A percentile compares a stretch with the other conserved stretches of the same genome.
These are phyloP conservation scores for Brenthis daphne DNA, from an alignment of 2,888 invertebrate genomes.

Conservation along the genomic window DNA sequence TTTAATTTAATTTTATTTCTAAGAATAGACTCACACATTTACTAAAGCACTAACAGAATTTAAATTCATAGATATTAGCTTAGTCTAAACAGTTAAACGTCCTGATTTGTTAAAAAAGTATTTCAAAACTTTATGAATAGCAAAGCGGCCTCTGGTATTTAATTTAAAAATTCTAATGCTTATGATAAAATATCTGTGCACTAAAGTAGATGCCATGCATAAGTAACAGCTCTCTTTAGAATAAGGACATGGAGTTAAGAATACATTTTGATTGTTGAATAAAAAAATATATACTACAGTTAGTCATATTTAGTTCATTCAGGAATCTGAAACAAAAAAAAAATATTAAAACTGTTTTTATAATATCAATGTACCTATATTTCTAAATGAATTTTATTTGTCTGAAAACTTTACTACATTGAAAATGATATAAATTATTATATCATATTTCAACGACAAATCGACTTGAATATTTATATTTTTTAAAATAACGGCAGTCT, in stretches of 20 bases:
- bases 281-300: too few species aligned
- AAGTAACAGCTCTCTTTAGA: slow-evolving; percentile 16
- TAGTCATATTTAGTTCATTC: too few species aligned
- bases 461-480: not conserved
- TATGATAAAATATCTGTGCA: slow-evolving; percentile 45
- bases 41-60: too few species aligned
- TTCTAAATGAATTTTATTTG: too few species aligned
- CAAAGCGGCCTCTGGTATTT: slow-evolving; percentile 15
- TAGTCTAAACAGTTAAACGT: not conserved
- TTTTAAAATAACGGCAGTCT: not conserved
- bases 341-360: too few species aligned
- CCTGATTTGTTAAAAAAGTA: not conserved
- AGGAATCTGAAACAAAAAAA: too few species aligned
- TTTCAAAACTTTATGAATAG: slow-evolving; percentile 8
- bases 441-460: not conserved
- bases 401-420: too few species aligned
- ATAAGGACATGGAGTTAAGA: slow-evolving; percentile 39
- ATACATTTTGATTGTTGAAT: slow-evolving; percentile 12
- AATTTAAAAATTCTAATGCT: slow-evolving; percentile 43
- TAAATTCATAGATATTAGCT: too few species aligned
- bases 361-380: too few species aligned
- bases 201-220: slow-evolving; percentile 19
- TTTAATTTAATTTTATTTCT: too few species aligned
- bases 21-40: too few species aligned
- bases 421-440: too few species aligned